Evolutionary conservation across 2,113 vertebrate species (phyloP).

Genomic region (Gallinago media): DNA sequence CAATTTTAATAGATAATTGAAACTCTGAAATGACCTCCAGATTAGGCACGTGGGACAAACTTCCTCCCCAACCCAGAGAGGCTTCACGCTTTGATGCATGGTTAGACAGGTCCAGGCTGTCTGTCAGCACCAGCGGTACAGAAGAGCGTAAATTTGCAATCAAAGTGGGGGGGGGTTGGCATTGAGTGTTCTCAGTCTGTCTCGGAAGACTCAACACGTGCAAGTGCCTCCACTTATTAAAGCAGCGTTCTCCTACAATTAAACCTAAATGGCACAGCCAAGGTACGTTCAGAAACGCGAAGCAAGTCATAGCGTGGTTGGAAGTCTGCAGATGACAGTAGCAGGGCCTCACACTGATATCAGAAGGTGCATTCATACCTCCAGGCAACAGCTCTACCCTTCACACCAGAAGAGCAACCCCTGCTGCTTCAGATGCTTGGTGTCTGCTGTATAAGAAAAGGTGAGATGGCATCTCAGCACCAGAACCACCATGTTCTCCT

Average conservation of each 20-base stretch:
- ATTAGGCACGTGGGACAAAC: neutral
- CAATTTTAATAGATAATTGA: neutral
- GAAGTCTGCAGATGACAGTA: neutral
- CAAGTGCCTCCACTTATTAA: neutral
- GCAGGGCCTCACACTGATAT: neutral
- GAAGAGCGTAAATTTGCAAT: neutral
- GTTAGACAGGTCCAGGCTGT: neutral
- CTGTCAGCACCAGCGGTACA: neutral
- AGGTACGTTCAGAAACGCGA: neutral
- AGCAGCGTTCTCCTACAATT: neutral
- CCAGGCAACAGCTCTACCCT: neutral
- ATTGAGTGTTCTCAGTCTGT: neutral
- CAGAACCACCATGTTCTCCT: neutral
- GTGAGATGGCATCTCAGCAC: neutral
- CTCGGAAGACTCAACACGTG: neutral
- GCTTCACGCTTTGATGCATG: neutral
- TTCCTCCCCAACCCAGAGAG: neutral
- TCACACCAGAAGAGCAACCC: neutral
- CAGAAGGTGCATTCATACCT: neutral
- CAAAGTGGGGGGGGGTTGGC: fast-evolving
- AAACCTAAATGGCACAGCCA: neutral
- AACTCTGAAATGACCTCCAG: neutral
- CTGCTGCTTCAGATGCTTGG: neutral
- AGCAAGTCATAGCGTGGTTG: fast-evolving
- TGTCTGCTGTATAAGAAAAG: neutral